phyloP scores from a whole-genome alignment of 2,797 vertebrate genomes.

The Allenopithecus nigroviridis region DNA sequence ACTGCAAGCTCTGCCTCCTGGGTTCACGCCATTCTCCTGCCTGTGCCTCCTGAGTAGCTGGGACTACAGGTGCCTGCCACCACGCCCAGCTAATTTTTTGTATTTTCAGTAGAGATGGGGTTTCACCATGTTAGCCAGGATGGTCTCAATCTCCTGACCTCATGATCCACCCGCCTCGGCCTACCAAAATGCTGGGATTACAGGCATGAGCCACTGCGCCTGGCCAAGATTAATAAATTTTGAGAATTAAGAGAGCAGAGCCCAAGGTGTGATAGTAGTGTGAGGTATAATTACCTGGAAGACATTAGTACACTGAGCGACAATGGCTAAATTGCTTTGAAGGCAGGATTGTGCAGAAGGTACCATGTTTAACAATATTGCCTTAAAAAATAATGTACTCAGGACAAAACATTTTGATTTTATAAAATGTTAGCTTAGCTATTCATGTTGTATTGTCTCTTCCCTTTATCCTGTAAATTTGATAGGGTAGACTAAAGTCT shows the following conservation, averaged over 20 bases:
- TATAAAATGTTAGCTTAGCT: slow-evolving; percentile 11
- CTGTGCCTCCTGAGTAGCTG: no score
- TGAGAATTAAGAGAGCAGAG: slow-evolving; percentile 10
- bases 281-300: not conserved
- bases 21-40: no score
- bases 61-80: no score
- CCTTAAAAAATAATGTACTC: not conserved
- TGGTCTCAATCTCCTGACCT: no score
- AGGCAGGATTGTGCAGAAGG: not conserved
- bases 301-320: not conserved
- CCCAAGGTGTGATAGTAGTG: not conserved
- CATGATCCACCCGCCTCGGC: no score
- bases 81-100: no score
- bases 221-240: not conserved
- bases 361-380: not conserved
- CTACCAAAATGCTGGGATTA: no score
- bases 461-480: not conserved
- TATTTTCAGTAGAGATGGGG: no score
- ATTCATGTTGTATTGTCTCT: not conserved
- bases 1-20: no score
- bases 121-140: no score
- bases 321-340: not conserved
- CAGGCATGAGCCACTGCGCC: rapidly evolving
- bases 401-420: slow-evolving; percentile 12
- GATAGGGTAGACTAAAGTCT: not conserved